Percentiles rank a stretch among this genome's conserved stretches.
These are phyloP conservation scores for Apoderus coryli DNA, from an alignment of 2,888 invertebrate genomes.

Conservation along the genomic window DNA sequence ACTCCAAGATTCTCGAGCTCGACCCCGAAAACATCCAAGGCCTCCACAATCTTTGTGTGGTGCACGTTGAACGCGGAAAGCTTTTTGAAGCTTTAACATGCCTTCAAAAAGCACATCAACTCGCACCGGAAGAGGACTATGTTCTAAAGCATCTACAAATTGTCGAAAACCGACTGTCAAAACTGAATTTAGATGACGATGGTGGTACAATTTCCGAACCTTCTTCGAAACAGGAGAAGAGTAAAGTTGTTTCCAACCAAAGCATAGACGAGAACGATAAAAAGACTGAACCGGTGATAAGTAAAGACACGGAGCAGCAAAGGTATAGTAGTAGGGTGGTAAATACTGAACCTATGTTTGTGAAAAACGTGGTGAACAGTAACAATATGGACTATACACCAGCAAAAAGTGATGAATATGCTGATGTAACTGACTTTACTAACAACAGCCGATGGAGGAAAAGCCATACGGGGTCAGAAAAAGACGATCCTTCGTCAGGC, in stretches of 20 bases:
- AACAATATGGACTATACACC: constrained; percentile 23
- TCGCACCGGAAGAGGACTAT: constrained; percentile 86
- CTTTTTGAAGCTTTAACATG: constrained; percentile 76
- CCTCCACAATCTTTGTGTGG: constrained; percentile 90
- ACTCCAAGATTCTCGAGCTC: constrained; percentile 69
- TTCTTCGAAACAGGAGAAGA: no score
- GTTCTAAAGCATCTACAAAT: constrained; percentile 80
- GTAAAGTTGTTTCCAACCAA: constrained; percentile 30
- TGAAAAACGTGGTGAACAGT: constrained; percentile 30
- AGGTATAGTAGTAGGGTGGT: constrained; percentile 32
- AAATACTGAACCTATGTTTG: constrained; percentile 33
- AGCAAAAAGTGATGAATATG: no score
- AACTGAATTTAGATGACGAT: constrained; percentile 28
- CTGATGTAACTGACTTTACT: constrained; percentile 14
- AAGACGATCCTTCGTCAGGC: constrained; percentile 34
- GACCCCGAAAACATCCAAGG: constrained; percentile 90
- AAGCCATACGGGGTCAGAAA: constrained; percentile 14
- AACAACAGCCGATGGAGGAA: constrained; percentile 17
- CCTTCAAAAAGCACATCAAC: constrained; percentile 58
- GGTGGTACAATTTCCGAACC: constrained; percentile 23
- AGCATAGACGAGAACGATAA: constrained; percentile 30
- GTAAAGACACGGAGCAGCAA: constrained; percentile 31
- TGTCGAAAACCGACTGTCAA: constrained; percentile 53
- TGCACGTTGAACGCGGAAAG: constrained; percentile 83
- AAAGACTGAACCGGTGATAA: constrained; percentile 29